These are phyloP conservation scores for Dicrurus megarhynchus DNA, from an alignment of 2,113 vertebrate species.

Conservation along the genomic window DNA sequence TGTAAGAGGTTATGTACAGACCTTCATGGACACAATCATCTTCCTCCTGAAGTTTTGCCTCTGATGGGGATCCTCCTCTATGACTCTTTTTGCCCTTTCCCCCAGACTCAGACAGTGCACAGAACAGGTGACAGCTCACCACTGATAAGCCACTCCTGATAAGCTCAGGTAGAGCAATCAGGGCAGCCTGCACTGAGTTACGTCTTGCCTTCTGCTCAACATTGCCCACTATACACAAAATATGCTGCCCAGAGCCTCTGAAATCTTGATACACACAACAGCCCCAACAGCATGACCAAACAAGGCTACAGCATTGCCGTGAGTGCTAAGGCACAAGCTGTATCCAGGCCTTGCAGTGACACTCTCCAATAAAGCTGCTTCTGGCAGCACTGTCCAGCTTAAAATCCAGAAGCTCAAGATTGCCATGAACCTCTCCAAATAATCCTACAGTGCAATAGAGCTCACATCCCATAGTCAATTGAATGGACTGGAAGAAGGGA, in stretches of 20 bases:
- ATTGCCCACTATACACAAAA: not conserved
- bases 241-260: rapidly evolving
- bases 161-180: not conserved
- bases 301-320: not conserved
- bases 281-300: not conserved
- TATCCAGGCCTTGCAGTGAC: not conserved
- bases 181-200: not conserved
- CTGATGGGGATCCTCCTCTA: not conserved
- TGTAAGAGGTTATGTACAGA: not conserved
- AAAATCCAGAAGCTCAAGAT: not conserved
- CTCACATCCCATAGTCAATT: not conserved
- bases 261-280: not conserved
- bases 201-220: not conserved
- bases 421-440: not conserved
- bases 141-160: not conserved
- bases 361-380: not conserved
- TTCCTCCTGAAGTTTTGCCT: not conserved
- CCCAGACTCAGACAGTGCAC: not conserved
- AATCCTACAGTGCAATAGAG: not conserved
- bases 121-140: not conserved
- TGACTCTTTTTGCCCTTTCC: not conserved
- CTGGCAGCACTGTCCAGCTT: not conserved
- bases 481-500: not conserved
- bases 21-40: not conserved
- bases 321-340: not conserved